Conservation (phyloP, 2,797 vertebrate species). For the Rhincodon typus region DNA sequence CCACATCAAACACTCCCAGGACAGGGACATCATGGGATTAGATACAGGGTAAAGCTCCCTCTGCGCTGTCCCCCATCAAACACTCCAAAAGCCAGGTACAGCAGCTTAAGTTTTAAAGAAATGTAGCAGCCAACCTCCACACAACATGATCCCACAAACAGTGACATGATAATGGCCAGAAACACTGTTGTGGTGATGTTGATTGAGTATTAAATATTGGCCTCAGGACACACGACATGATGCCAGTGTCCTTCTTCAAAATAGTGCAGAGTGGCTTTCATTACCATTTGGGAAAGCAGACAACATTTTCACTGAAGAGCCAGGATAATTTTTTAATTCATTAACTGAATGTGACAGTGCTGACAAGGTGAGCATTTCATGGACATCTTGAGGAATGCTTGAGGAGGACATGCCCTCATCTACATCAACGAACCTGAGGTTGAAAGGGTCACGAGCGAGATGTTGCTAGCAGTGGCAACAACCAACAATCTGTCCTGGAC, state of each 20-base stretch:
- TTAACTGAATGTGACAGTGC: not conserved
- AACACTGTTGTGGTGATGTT: not conserved
- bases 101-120: not conserved
- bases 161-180: not conserved
- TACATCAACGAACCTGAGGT: too few relatives aligned
- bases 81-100: not conserved
- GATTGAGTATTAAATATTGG: not conserved
- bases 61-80: not conserved
- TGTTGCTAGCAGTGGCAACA: too few relatives aligned
- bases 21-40: too few relatives aligned
- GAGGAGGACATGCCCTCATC: too few relatives aligned
- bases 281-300: too few relatives aligned
- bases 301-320: not conserved
- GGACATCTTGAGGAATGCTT: too few relatives aligned
- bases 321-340: too few relatives aligned
- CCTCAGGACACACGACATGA: not conserved
- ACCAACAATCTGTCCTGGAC: too few relatives aligned
- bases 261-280: not conserved
- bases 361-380: not conserved
- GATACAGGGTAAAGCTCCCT: too few relatives aligned
- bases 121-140: not conserved
- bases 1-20: not conserved
- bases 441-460: too few relatives aligned
- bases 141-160: not conserved
- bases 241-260: not conserved